phyloP scores from a whole-genome alignment of 2,113 vertebrate genomes.

The Coturnix japonica region DNA sequence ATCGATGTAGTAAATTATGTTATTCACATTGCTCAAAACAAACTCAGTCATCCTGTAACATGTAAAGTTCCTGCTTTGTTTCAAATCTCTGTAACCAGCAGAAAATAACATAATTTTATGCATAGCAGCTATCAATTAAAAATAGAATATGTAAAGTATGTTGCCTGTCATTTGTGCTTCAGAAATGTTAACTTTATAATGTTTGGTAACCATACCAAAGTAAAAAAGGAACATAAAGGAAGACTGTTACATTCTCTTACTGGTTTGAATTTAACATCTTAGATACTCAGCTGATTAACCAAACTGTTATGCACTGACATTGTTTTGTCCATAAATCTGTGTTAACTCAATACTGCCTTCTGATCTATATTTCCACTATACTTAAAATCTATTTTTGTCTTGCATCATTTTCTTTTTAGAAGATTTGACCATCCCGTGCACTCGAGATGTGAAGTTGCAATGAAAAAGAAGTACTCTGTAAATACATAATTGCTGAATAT shows the following conservation, averaged over 20 bases:
- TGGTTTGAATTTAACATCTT: background rate
- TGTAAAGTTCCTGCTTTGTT: background rate
- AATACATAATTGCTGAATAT: background rate
- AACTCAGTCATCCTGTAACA: background rate
- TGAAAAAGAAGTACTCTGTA: accelerated
- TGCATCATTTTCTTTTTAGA: background rate
- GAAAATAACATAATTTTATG: background rate
- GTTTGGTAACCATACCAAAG: background rate
- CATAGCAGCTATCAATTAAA: background rate
- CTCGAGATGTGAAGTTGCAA: background rate
- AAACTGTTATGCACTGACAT: background rate
- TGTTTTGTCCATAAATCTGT: background rate
- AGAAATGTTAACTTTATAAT: background rate
- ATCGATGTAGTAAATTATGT: background rate
- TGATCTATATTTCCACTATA: background rate
- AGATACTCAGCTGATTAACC: background rate
- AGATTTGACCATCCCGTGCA: background rate
- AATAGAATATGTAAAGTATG: background rate
- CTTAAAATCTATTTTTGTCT: background rate
- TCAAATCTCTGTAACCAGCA: background rate
- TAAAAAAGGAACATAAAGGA: background rate
- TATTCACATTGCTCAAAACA: background rate
- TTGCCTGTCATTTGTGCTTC: background rate
- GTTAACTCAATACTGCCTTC: background rate
- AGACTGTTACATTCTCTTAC: background rate